These are phyloP conservation scores for Seriola quinqueradiata DNA, from an alignment of 2,113 vertebrate species.

Conservation along the genomic window DNA sequence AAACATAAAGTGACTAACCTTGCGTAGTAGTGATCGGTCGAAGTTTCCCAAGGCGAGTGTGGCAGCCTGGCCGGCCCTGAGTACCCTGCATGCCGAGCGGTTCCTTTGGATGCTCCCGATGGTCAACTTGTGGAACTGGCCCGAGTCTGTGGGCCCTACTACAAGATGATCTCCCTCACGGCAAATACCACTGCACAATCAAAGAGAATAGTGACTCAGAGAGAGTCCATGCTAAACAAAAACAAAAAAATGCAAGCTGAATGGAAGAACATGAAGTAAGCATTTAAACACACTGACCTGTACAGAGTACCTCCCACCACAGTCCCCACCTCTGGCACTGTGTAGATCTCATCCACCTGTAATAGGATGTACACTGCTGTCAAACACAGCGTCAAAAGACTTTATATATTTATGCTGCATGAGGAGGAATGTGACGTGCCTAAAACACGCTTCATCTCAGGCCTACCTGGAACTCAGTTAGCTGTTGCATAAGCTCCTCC, in stretches of 20 bases:
- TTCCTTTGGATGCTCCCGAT: constrained; percentile 98
- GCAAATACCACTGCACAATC: constrained; percentile 92
- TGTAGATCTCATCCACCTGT: constrained; percentile 99
- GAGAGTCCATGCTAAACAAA: neutral
- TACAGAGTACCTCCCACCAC: constrained; percentile 98
- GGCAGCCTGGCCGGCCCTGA: constrained; percentile 95
- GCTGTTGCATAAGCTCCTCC: constrained; percentile 98
- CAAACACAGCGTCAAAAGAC: neutral
- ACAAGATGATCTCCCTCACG: constrained; percentile 95
- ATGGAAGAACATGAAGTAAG: neutral
- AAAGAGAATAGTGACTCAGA: constrained; percentile 11
- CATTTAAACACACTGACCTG: constrained; percentile 84
- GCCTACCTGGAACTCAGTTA: constrained; percentile 95
- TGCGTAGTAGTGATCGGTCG: constrained; percentile 93
- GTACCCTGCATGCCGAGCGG: constrained; percentile 94
- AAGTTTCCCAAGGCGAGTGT: constrained; percentile 94
- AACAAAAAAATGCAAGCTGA: neutral
- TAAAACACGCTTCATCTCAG: neutral
- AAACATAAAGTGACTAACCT: constrained; percentile 85
- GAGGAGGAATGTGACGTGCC: neutral
- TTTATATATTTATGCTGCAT: neutral
- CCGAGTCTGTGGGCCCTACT: constrained; percentile 93
- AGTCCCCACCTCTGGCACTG: constrained; percentile 97
- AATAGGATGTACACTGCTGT: constrained; percentile 34
- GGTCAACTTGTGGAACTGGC: constrained; percentile 91